Base-by-base conservation (phyloP, 2,888 invertebrate genomes). In the Ophion costatus region DNA sequence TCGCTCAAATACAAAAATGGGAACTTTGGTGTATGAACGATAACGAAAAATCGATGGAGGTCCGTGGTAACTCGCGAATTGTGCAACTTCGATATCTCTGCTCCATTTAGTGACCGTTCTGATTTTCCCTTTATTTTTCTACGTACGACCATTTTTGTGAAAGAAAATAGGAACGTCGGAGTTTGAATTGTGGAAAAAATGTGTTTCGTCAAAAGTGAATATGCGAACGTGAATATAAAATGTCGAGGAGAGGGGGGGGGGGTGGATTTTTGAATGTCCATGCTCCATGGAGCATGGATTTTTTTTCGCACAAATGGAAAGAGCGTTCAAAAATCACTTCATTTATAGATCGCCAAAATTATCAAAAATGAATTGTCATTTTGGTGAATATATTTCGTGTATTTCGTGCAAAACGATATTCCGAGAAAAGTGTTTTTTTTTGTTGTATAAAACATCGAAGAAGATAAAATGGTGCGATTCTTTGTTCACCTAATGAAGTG, bases 41-140 rank as follows among this genome's bases (percentile, higher is more conserved):
- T 75, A 67, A 67, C 9, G 33, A 77, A 83, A 85, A 83, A 83
- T 85, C 85, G 82, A 85, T 85, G 69, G 82, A 85, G 85, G 80
- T 82, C 73, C 73, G 67, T 61, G 69, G 33, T 75, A 70, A 73
- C 81, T 67, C 75, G 82, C 81, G 85, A 80, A 85, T 85, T 63
- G 71, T 82, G 77, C 80, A 77, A 80, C 82, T 75, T 69, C 63
- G 59, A 42, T 29, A 42, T 42, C n/a, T 17, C 22, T 24, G 20
- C 24, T 67, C 11, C 17, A 51, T 76, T 70, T 42, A n/a, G 78
- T 81, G 81, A 70, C 22, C 14, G 70, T 79, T 59, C 61, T n/a
- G 5, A 22, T 51, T 33, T 24, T 75, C 42, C 33, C 3, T 24
- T 20, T 7, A n/a, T 33, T 57, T 63, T 56, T 17, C 10, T 73